phyloP scores from a whole-genome alignment of 2,888 invertebrate species.

The Stegophylla sp. region DNA sequence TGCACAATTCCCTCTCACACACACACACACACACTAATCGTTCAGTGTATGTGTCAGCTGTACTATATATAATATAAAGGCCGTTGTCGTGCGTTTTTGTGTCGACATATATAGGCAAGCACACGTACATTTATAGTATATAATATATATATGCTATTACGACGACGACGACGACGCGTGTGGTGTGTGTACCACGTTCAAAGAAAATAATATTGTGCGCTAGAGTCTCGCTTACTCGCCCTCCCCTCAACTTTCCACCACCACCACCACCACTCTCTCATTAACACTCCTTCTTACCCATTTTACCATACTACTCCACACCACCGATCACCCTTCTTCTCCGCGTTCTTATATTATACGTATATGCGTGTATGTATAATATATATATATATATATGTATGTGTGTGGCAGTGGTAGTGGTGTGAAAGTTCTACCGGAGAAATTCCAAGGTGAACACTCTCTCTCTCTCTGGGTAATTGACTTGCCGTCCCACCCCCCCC shows the following conservation, averaged over 20 bases:
- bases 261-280: neutral
- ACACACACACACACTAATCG: neutral
- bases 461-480: slow-evolving; percentile 57
- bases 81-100: slow-evolving; percentile 27
- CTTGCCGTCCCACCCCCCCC: slow-evolving; percentile 36
- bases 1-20: neutral
- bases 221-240: neutral
- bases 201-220: slow-evolving; percentile 26
- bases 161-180: too few relatives aligned
- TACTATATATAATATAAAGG: too few relatives aligned
- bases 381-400: neutral
- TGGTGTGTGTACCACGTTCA: slow-evolving; percentile 13
- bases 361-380: too few relatives aligned
- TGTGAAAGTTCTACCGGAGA: slow-evolving; percentile 49
- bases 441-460: slow-evolving; percentile 55
- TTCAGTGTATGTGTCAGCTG: slow-evolving; percentile 22
- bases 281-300: neutral
- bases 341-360: neutral
- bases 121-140: neutral
- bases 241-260: neutral
- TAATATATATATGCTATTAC: too few relatives aligned
- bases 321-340: slow-evolving; percentile 1
- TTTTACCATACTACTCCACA: slow-evolving; percentile 19
- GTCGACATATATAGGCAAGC: neutral
- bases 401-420: slow-evolving; percentile 5